Evolutionary conservation across 2,888 invertebrate genomes (phyloP), one percentile per base, ranked within the genome.

Genomic region (Athalia circularis): DNA sequence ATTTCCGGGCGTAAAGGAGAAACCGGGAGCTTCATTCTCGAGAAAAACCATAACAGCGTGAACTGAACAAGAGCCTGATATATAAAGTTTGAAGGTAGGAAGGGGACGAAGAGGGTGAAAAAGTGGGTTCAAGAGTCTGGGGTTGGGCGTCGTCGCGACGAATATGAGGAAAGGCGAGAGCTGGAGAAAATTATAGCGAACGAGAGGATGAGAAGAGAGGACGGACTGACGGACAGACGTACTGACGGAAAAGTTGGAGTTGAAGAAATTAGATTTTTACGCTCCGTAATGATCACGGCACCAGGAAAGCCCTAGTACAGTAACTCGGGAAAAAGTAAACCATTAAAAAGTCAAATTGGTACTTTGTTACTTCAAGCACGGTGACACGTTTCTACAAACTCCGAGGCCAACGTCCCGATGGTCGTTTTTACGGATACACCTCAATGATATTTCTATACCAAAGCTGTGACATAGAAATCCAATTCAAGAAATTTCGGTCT

Each of bases 1-100:
- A 70, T 77, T 77, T 77, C 70, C 50, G 62, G 62, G 13, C 62
- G 76, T 50, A 47, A 52, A 64, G 45, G 75, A 64, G 45, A 59
- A 57, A 72, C 45, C 57, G 47, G 43, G 57, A 62, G 75, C 57
- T 77, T 65, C 77, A 57, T 76, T 67, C 77, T 62, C 43, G 50
- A 59, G 47, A 50, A 74, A 74, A 78, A 64, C 64, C 78, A 78
- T 74, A 78, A 74, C 78, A 54, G 64, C 78, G 78, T 78, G 78
- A 78, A 78, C 64, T n/a, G 74, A 78, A 74, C 57, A 72, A 70
- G 78, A 70, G 65, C 5, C 15, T 78, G 78, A 78, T 78, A 65
- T 65, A 74, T 48, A 78, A 72, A 74, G 74, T 78, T 78, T 64
- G 64, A 61, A n/a, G 50, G 62, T 62, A 72, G 72, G 48, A 15